phyloP scores from a whole-genome alignment of 2,888 invertebrate species.

The Thereva nobilitata region DNA sequence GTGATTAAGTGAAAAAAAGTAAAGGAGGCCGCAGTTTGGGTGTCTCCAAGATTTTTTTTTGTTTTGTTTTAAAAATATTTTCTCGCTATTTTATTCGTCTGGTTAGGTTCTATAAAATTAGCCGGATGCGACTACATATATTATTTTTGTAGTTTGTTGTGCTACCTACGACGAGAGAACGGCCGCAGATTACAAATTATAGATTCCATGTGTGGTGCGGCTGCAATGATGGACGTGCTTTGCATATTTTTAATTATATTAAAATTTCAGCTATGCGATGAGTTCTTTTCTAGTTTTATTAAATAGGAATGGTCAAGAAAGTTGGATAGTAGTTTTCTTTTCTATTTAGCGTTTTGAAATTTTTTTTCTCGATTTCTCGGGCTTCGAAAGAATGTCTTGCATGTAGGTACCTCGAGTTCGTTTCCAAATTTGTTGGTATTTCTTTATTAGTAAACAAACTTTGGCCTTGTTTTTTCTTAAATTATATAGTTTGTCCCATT shows the following conservation, averaged over 20 bases:
- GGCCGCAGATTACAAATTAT: neutral
- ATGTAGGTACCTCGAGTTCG: too few relatives aligned
- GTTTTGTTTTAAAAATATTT: slow-evolving; percentile 5
- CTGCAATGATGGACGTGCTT: neutral
- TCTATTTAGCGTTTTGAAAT: too few relatives aligned
- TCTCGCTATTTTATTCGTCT: slow-evolving; percentile 14
- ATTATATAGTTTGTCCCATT: too few relatives aligned
- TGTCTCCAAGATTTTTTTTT: slow-evolving; percentile 7
- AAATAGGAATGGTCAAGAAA: too few relatives aligned
- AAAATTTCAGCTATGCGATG: neutral
- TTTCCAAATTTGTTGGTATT: too few relatives aligned
- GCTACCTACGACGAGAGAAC: neutral
- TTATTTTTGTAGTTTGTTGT: neutral
- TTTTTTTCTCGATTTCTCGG: too few relatives aligned
- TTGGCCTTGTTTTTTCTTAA: too few relatives aligned
- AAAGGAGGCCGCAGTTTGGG: neutral
- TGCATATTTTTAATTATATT: slow-evolving; percentile 10
- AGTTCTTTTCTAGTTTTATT: neutral
- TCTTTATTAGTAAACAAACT: too few relatives aligned
- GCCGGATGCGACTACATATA: slow-evolving; percentile 11
- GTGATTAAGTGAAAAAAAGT: slow-evolving; percentile 2
- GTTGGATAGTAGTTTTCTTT: neutral
- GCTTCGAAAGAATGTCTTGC: too few relatives aligned
- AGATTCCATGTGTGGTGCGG: neutral
- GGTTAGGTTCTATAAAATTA: slow-evolving; percentile 7